Evolutionary conservation across 92 coral and sea anemone genomes (phyloP), one percentile per base, ranked within the genome.

Genomic region (Phenganax stokvisi): DNA sequence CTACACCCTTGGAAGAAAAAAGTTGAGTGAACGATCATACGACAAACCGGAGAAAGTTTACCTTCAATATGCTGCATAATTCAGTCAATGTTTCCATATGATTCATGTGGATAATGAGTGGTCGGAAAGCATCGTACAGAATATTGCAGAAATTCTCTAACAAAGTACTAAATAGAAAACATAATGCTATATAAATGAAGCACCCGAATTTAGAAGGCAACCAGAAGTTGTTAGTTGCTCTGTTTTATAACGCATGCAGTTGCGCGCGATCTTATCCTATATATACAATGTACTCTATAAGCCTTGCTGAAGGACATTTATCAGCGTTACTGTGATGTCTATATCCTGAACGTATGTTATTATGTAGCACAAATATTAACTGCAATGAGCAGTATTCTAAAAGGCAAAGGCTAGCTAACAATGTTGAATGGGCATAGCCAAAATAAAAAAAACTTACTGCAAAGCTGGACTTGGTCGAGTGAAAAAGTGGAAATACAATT

Each of bases 31-130:
- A 37, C 2, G 47, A 1, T 37, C 5, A 5, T 28, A 71, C 25
- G 28, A 17, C 1, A 12, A 30, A 47, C 73, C 12, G 11, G 51
- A 68, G 17, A 54, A 6, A 56, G 76, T 16, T 71, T 88, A 93
- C 98, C 94, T 94, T 94, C 30, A 94, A 88, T 84, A 94, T 92
- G 11, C 97, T 87, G 82, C 98, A 94, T 37, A 94, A 88, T 75
- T 91, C 92, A 71, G 98, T 91, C 71, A 94, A 81, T 10, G 97
- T 94, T 75, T 94, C 98, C 97, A 94, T 92, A 85, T 94, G 98
- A 51, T 92, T 94, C 98, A 94, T 94, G 81, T 94, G 98, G n/a
- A 94, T 94, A 56, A 94, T 89, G 63, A 94, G 91, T 7, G 98
- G 98, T 64, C 98, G 76, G 79, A 94, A 88, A 7, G 92, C 89